Base-by-base conservation (phyloP, 2,888 invertebrate species). In the Baccha elongata region DNA sequence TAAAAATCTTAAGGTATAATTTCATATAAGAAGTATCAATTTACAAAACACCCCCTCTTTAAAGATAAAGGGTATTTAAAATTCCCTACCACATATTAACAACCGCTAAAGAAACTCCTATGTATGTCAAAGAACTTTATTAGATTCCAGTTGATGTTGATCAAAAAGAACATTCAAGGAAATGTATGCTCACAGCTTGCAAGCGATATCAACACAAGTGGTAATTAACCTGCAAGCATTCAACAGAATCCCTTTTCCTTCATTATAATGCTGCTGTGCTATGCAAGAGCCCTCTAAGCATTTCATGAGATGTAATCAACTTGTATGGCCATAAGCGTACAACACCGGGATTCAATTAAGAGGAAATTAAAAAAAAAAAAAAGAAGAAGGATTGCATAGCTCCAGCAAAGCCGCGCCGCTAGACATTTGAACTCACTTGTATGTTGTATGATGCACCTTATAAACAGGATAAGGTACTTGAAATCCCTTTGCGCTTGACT, bases 291-390 rank as follows among this genome's bases (percentile, higher is more conserved):
- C 60, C 29, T 29, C 8, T 44, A 60, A 44, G 29, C 44, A 60
- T 60, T 44, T n/a, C 60, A 60, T 37, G 42, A 19, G 29, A 68
- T 53, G 60, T 60, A 60, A 60, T 60, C 60, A 60, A 60, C 60
- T 48, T 37, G 32, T 58, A 69, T 69, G 58, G 26, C 69, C 58
- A 48, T 48, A 58, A 69, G 46, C 35, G 15, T 44, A 62, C 42
- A 72, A 52, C 52, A 50, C 23, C 73, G 37, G 52, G 52, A 73
- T 65, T 73, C 55, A 65, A 65, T 73, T 73, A 73, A 35, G 40
- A 73, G 26, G 32, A 35, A 64, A 58, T 58, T 35, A 58, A 23
- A 69, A 35, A 7, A 13, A 26, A 46, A 37, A 53, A 53, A 17
- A 53, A 46, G 26, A 53, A 53, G n/a, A 53, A 46, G 26, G 6